Base-by-base conservation (phyloP, 2,888 invertebrate genomes). In the Halictus ligatus region DNA sequence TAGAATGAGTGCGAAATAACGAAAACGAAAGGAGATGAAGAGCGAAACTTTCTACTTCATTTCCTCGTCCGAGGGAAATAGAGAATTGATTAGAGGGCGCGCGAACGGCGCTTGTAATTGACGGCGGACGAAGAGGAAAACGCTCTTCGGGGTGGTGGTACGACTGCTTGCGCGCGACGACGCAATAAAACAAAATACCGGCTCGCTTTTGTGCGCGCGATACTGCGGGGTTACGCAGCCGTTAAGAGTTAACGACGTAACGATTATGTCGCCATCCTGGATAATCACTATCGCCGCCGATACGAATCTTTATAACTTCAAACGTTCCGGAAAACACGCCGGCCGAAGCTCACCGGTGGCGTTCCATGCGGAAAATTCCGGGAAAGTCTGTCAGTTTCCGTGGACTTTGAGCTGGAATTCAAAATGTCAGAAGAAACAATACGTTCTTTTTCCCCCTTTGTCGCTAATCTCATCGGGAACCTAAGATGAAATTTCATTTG, bases 191-290 rank as follows among this genome's bases (percentile, higher is more conserved):
- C 91, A 90, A 92, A 91, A 88, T 67, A 76, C 83, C 75, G 80
- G 85, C 54, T 75, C 84, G 75, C 67, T 80, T 83, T 75, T 73
- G 81, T 74, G 72, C 21, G 69, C 67, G 29, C 82, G 80, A 79
- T 78, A 58, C 75, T n/a, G 46, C 79, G 76, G 75, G 89, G 89
- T 92, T 91, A 92, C 89, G 91, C 84, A 84, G 90, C 88, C 93
- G 93, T 94, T 94, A 94, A 92, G 92, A 93, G 91, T 93, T 94
- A 94, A 94, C 94, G 94, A 93, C 92, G 91, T 92, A 94, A 94
- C 94, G 94, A 94, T 94, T 94, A 94, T 94, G 92, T 92, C 91
- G 91, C 93, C 90, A 93, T 94, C 93, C 92, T 91, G 92, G 94
- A 94, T 94, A 94, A 94, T 93, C 94, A 92, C 93, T 93, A 93